Evolutionary conservation across 2,888 invertebrate genomes (phyloP).

Genomic region (Platycnemis pennipes): DNA sequence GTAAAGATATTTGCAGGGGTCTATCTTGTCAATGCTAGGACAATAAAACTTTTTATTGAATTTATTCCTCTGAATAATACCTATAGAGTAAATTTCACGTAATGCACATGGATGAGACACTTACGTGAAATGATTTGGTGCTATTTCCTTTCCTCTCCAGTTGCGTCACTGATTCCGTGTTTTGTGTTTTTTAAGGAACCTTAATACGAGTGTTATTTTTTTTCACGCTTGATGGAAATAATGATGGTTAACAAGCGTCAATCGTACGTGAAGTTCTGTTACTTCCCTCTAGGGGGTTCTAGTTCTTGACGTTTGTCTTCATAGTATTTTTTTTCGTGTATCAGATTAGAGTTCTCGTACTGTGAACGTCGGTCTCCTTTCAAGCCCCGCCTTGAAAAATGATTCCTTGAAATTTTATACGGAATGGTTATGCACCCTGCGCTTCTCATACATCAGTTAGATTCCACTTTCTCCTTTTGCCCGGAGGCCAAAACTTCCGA

Average conservation of each 20-base stretch:
- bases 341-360: neutral
- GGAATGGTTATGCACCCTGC: neutral
- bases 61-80: too few species aligned
- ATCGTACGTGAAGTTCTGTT: neutral
- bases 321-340: neutral
- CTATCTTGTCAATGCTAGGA: too few species aligned
- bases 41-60: too few species aligned
- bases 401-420: neutral
- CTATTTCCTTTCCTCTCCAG: too few species aligned
- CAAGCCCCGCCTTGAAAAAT: neutral
- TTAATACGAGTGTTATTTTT: too few species aligned
- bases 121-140: too few species aligned
- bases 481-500: neutral
- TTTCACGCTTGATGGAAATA: neutral
- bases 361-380: neutral
- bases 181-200: too few species aligned
- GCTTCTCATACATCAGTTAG: neutral
- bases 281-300: neutral
- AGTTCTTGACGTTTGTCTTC: neutral
- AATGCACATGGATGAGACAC: too few species aligned
- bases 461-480: neutral
- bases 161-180: too few species aligned
- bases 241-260: neutral
- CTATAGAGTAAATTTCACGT: too few species aligned
- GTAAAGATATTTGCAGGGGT: too few species aligned